Conservation (phyloP, 2,888 invertebrate genomes). For the Watsonalla cultraria region DNA sequence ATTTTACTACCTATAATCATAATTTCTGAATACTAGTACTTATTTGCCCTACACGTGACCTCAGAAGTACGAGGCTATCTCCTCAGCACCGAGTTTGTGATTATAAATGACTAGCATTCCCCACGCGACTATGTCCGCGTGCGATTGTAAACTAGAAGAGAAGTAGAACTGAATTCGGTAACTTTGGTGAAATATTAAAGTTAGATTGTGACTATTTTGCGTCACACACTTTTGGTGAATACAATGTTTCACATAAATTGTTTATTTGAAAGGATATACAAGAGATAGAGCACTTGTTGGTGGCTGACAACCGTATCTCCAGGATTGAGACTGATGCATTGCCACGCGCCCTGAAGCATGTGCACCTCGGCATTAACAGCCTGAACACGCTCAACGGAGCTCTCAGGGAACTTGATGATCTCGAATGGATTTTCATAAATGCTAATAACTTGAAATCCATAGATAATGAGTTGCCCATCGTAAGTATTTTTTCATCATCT, state of each 20-base stretch:
- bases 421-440: slow-evolving; percentile 89
- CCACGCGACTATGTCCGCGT: no score
- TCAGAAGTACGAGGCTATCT: no score
- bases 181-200: no score
- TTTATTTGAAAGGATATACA: slow-evolving; percentile 54
- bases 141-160: no score
- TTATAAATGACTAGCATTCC: no score
- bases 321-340: slow-evolving; percentile 85
- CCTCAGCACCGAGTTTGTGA: no score
- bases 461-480: slow-evolving; percentile 86
- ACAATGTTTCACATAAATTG: background rate
- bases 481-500: slow-evolving; percentile 45
- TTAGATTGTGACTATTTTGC: no score
- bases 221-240: background rate
- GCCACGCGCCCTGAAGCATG: slow-evolving; percentile 82
- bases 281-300: slow-evolving; percentile 82
- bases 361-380: slow-evolving; percentile 87
- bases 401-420: slow-evolving; percentile 83
- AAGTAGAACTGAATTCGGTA: no score
- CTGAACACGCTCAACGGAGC: slow-evolving; percentile 87
- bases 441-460: slow-evolving; percentile 85
- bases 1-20: no score
- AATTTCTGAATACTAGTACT: no score
- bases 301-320: slow-evolving; percentile 87
- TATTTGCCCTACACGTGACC: no score